Conservation (phyloP, 2,888 invertebrate genomes). For the Oligia latruncula region DNA sequence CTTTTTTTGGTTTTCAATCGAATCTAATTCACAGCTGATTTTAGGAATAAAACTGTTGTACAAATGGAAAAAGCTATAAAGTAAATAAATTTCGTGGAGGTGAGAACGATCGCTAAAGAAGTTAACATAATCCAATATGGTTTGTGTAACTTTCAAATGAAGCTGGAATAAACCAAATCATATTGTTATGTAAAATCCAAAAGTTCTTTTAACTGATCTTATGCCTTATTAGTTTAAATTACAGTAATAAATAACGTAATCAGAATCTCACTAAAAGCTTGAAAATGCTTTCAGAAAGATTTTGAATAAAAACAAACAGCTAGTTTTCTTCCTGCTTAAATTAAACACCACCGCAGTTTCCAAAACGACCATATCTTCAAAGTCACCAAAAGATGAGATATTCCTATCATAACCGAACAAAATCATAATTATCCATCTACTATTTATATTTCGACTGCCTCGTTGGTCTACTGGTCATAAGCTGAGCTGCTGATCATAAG, state of each 20-base stretch:
- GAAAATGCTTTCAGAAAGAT: background rate
- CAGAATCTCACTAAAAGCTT: background rate
- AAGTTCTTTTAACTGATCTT: background rate
- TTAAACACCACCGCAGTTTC: no score
- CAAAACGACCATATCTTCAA: no score
- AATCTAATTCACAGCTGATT: constrained; percentile 1
- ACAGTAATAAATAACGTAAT: background rate
- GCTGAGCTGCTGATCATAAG: no score
- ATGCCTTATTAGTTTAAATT: background rate
- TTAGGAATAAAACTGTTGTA: background rate
- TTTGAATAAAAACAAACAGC: background rate
- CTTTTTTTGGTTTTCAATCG: background rate
- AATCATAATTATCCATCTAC: no score
- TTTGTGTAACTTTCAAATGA: background rate
- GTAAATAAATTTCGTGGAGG: background rate
- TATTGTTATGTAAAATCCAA: no score
- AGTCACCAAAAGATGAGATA: no score
- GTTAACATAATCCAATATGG: background rate
- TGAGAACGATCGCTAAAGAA: background rate
- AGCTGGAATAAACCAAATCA: background rate
- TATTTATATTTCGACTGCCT: no score
- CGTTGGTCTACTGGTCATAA: no score
- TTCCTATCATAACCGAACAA: no score
- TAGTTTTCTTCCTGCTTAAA: no score
- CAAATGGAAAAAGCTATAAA: background rate